phyloP scores from a whole-genome alignment of 2,888 invertebrate species.

The Zeuzera pyrina region DNA sequence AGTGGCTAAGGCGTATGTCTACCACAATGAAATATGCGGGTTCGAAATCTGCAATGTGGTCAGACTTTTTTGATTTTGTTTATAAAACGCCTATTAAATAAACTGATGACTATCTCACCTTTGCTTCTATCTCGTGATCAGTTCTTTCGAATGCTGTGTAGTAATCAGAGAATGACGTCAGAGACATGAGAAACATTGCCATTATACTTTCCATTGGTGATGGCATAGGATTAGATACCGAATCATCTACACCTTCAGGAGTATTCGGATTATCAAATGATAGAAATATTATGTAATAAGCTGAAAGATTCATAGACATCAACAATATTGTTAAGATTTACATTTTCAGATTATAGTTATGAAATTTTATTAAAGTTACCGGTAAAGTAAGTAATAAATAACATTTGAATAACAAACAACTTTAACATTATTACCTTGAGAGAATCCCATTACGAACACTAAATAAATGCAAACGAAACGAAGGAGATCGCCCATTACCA shows the following conservation, averaged over 20 bases:
- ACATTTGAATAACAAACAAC: no score
- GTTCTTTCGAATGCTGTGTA: conserved; percentile 92
- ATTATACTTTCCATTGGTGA: conserved; percentile 95
- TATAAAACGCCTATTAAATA: not conserved
- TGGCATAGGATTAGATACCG: conserved; percentile 88
- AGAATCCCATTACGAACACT: conserved; percentile 97
- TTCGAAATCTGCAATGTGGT: no score
- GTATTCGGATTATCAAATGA: conserved; percentile 90
- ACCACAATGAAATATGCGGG: no score
- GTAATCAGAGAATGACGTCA: conserved; percentile 96
- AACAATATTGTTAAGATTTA: not conserved
- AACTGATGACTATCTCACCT: conserved; percentile 71
- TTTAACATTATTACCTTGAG: conserved; percentile 79
- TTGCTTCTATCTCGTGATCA: conserved; percentile 90
- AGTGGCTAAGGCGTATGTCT: no score
- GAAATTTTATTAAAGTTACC: no score
- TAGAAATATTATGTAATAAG: conserved; percentile 92
- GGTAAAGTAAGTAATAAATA: no score
- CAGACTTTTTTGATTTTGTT: no score
- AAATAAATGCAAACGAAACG: conserved; percentile 97
- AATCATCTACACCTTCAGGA: conserved; percentile 87
- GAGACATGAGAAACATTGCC: conserved; percentile 98
- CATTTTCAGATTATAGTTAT: no score
- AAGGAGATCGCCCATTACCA: conserved; percentile 96
- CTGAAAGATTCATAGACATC: conserved; percentile 65